These are phyloP conservation scores for Drosophila lini DNA, from an alignment of 1,140 invertebrate genomes.

Conservation along the genomic window DNA sequence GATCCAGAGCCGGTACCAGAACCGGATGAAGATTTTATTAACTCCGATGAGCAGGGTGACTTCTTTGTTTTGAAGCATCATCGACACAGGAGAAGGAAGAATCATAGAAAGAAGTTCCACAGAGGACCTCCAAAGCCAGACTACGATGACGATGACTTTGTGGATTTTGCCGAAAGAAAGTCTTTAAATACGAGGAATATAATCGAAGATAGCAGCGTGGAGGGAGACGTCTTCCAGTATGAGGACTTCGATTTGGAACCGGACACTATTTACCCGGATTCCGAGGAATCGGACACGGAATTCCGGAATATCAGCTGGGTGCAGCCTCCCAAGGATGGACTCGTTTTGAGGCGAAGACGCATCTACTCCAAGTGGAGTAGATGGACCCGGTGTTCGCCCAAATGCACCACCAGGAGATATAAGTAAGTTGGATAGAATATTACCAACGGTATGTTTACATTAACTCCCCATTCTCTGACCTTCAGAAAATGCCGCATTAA, in stretches of 20 bases:
- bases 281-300: slow-evolving; percentile 55
- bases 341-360: slow-evolving; percentile 53
- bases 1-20: slow-evolving; percentile 17
- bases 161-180: slow-evolving; percentile 51
- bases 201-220: slow-evolving; percentile 32
- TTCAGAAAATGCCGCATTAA: slow-evolving; percentile 90
- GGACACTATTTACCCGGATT: slow-evolving; percentile 44
- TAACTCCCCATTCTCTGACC: too few relatives aligned
- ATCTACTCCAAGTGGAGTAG: slow-evolving; percentile 84
- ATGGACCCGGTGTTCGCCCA: slow-evolving; percentile 84
- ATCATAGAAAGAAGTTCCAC: slow-evolving; percentile 16
- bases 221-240: slow-evolving; percentile 76
- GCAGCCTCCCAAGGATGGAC: slow-evolving; percentile 52
- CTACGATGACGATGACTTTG: slow-evolving; percentile 63
- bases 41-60: slow-evolving; percentile 49
- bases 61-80: slow-evolving; percentile 63
- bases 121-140: slow-evolving; percentile 24
- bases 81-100: slow-evolving; percentile 37
- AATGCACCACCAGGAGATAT: slow-evolving; percentile 84
- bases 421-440: slow-evolving; percentile 58
- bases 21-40: slow-evolving; percentile 21
- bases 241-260: slow-evolving; percentile 75
- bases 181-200: slow-evolving; percentile 32
- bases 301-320: slow-evolving; percentile 40
- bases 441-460: too few relatives aligned